These are phyloP conservation scores for Olivierus martensii DNA, from an alignment of 1,140 invertebrate genomes.

Conservation along the genomic window DNA sequence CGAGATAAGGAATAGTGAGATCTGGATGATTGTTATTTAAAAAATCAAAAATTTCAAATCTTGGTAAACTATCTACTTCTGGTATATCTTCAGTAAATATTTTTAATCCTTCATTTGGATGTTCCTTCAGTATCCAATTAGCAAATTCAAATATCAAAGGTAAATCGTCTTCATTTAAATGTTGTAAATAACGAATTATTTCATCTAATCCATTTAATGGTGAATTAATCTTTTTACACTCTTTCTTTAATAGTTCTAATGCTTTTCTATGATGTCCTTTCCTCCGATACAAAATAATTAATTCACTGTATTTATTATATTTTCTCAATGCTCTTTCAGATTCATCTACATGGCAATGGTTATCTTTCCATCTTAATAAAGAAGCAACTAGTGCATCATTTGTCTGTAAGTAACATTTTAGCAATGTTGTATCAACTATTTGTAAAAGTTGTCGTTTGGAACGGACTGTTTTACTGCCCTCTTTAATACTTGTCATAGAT, in stretches of 20 bases:
- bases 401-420: constrained; percentile 88
- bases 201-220: constrained; percentile 60
- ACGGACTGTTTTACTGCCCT: constrained; percentile 33
- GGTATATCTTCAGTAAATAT: constrained; percentile 87
- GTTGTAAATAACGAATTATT: constrained; percentile 84
- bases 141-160: constrained; percentile 51
- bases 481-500: constrained; percentile 29
- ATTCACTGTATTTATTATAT: constrained; percentile 76
- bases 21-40: constrained; percentile 61
- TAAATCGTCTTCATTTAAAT: constrained; percentile 46
- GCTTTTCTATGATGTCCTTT: constrained; percentile 86
- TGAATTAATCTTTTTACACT: constrained; percentile 59
- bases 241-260: constrained; percentile 68
- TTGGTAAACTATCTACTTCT: constrained; percentile 75
- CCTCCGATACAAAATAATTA: constrained; percentile 90
- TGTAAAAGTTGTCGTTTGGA: constrained; percentile 54
- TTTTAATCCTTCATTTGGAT: constrained; percentile 64
- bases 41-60: constrained; percentile 78
- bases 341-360: constrained; percentile 88
- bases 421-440: constrained; percentile 88
- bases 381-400: constrained; percentile 88
- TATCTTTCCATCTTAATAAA: constrained; percentile 65
- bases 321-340: constrained; percentile 75
- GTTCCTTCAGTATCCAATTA: constrained; percentile 73
- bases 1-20: constrained; percentile 80